Evolutionary conservation across 92 coral and sea anemone genomes (phyloP), one percentile per base, ranked within the genome.

Genomic region (Epizoanthus ramosus): DNA sequence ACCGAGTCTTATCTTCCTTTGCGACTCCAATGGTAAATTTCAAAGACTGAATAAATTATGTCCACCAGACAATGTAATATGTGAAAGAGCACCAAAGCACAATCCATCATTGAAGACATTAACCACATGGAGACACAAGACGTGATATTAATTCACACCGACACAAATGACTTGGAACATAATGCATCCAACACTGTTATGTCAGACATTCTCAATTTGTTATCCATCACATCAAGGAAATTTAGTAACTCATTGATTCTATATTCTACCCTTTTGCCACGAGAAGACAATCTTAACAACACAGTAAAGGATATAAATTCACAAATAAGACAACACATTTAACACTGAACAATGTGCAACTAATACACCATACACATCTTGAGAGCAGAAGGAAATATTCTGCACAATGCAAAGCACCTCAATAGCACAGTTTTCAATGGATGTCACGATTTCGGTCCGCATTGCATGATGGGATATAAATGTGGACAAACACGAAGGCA

Each of bases 21-120:
- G 77, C 17, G 77, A 71, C 22, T 71, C 77, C 17, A 71, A 71
- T 71, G 77, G 77, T n/a, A 71, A 76, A 21, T 58, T 35, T 23
- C 52, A 58, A 23, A 23, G 41, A 64, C 18, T 59, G 16, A 25
- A 23, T 17, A 76, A 53, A 33, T 53, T 76, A 8, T 76, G 82
- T 21, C 82, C 82, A 16, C 53, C 19, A 8, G 50, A 60, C 63
- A 21, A 60, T 17, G 50, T 43, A 8, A 28, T 10, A 53, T 76
- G 58, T 41, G 47, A 56, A 76, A 53, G 68, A 76, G 63, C 67
- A 14, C 72, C 70, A 53, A 58, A 58, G 70, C 82, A 28, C 28
- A 54, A 17, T 6, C 33, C 35, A 76, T 76, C 13, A n/a, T 76
- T 4, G 45, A 76, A 13, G 70, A 76, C 28, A 24, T 35, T 28